Percentiles rank a stretch among this genome's conserved stretches.
phyloP scores from a whole-genome alignment of 2,797 vertebrate genomes.

The Lepus townsendii region DNA sequence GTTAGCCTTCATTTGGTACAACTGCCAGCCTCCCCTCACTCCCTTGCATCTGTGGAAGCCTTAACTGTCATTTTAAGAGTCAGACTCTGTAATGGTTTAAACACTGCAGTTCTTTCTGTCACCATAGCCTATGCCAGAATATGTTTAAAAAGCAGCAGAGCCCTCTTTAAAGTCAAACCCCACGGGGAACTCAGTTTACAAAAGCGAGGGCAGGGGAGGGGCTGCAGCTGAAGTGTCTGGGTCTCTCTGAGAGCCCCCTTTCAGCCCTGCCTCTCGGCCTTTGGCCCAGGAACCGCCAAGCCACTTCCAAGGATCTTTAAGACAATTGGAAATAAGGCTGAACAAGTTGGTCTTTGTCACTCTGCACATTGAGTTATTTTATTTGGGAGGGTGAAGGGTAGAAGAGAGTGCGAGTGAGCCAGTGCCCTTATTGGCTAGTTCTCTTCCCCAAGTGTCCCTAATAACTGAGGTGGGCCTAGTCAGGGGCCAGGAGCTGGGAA shows the following conservation, averaged over 20 bases:
- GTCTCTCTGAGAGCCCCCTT: not conserved
- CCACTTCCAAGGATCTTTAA: not conserved
- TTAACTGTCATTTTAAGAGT: slow-evolving; percentile 36
- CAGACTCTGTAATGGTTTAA: slow-evolving; percentile 9
- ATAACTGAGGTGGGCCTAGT: too few relatives aligned
- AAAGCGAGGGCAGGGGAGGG: slow-evolving; percentile 8
- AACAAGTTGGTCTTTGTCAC: not conserved
- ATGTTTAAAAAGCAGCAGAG: slow-evolving; percentile 54
- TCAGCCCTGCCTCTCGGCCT: not conserved
- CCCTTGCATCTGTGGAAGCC: not conserved
- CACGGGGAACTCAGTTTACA: not conserved
- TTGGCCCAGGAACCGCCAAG: not conserved
- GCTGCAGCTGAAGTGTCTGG: not conserved
- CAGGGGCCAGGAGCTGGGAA: too few relatives aligned
- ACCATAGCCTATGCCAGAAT: slow-evolving; percentile 3
- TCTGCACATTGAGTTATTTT: not conserved
- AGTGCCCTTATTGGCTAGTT: too few relatives aligned
- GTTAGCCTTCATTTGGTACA: not conserved
- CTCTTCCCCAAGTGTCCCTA: too few relatives aligned
- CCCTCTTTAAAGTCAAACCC: not conserved
- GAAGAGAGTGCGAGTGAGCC: too few relatives aligned
- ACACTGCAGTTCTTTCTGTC: slow-evolving; percentile 40
- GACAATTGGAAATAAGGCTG: not conserved
- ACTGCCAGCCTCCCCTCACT: not conserved
- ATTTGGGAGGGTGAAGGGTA: too few relatives aligned